A percentile compares a stretch with the other conserved stretches of the same genome.
phyloP scores from a whole-genome alignment of 2,888 invertebrate species.

The Phania funesta region DNA sequence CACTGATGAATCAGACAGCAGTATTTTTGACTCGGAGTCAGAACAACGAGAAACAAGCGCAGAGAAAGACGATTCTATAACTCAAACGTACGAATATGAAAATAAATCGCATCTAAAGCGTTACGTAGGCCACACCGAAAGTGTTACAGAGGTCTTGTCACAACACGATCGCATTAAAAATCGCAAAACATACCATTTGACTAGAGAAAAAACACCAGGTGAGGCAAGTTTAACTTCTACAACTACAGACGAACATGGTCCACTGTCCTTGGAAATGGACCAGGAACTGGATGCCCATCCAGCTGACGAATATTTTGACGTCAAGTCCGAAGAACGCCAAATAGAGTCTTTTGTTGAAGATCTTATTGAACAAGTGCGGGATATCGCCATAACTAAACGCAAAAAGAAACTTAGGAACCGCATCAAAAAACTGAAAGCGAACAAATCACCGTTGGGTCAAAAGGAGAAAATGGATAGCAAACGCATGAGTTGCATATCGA shows the following conservation, averaged over 20 bases:
- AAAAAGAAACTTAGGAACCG: slow-evolving; percentile 67
- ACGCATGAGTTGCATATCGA: slow-evolving; percentile 79
- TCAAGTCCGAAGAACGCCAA: slow-evolving; percentile 48
- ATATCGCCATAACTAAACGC: slow-evolving; percentile 71
- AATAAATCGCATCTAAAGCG: slow-evolving; percentile 75
- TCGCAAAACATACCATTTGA: slow-evolving; percentile 79
- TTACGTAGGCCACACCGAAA: slow-evolving; percentile 79
- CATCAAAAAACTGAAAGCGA: slow-evolving; percentile 71
- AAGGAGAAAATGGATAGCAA: slow-evolving; percentile 74
- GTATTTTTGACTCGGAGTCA: slow-evolving; percentile 79
- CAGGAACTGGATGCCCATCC: slow-evolving; percentile 82
- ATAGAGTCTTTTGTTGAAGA: slow-evolving; percentile 83
- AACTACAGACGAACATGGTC: slow-evolving; percentile 70
- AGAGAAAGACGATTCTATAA: slow-evolving; percentile 77
- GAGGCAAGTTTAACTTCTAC: slow-evolving; percentile 71
- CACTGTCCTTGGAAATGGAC: slow-evolving; percentile 67
- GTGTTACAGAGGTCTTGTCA: slow-evolving; percentile 77
- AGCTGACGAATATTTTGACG: slow-evolving; percentile 85
- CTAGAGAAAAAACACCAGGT: slow-evolving; percentile 75
- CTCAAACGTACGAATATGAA: slow-evolving; percentile 68
- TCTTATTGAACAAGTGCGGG: slow-evolving; percentile 82
- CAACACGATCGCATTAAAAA: slow-evolving; percentile 80
- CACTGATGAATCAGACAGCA: slow-evolving; percentile 79
- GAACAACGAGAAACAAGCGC: slow-evolving; percentile 78
- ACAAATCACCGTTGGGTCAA: slow-evolving; percentile 53